These are phyloP conservation scores for Crax fasciolata DNA, from an alignment of 2,797 vertebrate genomes.

Conservation along the genomic window DNA sequence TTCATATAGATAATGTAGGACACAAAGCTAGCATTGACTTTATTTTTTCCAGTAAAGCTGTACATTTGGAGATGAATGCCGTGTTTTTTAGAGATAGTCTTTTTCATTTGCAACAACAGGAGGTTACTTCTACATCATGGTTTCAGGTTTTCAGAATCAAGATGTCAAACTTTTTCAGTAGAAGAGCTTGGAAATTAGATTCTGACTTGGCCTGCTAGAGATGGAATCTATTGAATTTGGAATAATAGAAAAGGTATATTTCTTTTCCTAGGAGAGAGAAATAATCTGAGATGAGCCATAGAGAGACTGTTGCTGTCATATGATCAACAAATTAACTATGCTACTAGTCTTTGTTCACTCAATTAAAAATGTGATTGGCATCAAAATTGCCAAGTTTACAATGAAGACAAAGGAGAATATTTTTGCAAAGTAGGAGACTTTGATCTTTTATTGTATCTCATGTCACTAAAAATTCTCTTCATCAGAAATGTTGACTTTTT, in stretches of 20 bases:
- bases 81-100: neutral
- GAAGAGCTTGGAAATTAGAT: neutral
- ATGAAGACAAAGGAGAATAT: neutral
- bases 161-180: neutral
- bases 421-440: neutral
- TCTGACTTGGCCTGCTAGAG: neutral
- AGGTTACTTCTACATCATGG: neutral
- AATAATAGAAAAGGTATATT: neutral
- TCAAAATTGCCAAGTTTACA: neutral
- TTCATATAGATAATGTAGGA: neutral
- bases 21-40: neutral
- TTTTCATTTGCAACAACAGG: neutral
- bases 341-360: neutral
- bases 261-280: neutral
- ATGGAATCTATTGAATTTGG: neutral
- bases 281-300: neutral
- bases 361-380: neutral
- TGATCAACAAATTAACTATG: neutral
- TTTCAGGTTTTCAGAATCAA: conserved; percentile 6
- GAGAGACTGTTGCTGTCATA: neutral
- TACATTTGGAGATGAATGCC: neutral
- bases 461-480: neutral
- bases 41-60: neutral
- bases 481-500: neutral
- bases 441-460: neutral